A percentile compares a stretch with the other conserved stretches of the same genome.
phyloP scores from a whole-genome alignment of 2,888 invertebrate genomes.

The Enoplolaimus lenunculus region DNA sequence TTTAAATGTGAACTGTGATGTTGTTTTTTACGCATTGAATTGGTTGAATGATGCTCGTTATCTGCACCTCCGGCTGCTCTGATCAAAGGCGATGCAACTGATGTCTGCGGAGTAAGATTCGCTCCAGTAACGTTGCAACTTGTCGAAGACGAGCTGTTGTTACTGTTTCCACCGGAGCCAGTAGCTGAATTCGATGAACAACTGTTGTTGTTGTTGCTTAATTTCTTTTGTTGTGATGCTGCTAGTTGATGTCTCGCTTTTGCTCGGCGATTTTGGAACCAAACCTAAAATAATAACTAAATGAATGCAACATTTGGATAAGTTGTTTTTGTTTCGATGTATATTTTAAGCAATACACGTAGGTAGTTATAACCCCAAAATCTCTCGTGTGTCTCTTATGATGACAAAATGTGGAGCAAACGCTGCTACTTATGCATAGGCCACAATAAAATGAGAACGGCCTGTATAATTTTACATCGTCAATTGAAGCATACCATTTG shows the following conservation, averaged over 20 bases:
- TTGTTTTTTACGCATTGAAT: not conserved
- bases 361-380: no score
- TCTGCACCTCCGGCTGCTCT: not conserved
- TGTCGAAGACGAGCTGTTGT: not conserved
- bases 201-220: not conserved
- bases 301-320: no score
- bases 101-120: not conserved
- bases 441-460: no score
- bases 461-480: no score
- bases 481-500: no score
- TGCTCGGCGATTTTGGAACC: slow-evolving; percentile 96
- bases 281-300: slow-evolving; percentile 57
- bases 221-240: slow-evolving; percentile 17
- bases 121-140: not conserved
- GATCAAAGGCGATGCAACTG: not conserved
- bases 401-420: no score
- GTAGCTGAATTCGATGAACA: not conserved
- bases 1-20: not conserved
- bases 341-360: no score
- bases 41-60: not conserved
- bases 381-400: no score
- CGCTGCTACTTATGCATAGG: no score
- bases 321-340: no score
- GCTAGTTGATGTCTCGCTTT: slow-evolving; percentile 63
- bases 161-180: not conserved